Evolutionary conservation across 2,113 vertebrate genomes (phyloP).

Genomic region (Galemys pyrenaicus): DNA sequence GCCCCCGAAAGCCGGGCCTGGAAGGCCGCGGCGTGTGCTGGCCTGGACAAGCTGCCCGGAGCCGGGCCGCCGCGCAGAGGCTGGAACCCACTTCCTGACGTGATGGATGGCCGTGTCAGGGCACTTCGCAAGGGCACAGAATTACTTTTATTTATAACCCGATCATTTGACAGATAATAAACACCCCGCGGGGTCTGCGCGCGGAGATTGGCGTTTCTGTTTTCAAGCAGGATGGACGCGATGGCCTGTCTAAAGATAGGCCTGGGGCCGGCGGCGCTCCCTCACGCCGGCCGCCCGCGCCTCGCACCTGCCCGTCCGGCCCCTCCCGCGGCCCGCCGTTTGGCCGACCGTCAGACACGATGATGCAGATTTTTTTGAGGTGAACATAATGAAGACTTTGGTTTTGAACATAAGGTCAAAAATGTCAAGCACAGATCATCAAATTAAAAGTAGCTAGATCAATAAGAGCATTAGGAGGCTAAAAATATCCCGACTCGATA

Average conservation of each 20-base stretch:
- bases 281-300: background rate
- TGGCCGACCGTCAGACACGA: background rate
- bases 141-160: slow-evolving; percentile 75
- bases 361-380: background rate
- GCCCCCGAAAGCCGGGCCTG: too few species aligned
- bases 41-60: too few species aligned
- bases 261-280: slow-evolving; percentile 60
- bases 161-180: slow-evolving; percentile 73
- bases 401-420: slow-evolving; percentile 56
- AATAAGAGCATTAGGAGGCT: slow-evolving; percentile 25
- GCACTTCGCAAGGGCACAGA: slow-evolving; percentile 70
- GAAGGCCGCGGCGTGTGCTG: too few species aligned
- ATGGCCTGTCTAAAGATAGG: slow-evolving; percentile 78
- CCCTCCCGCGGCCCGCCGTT: slow-evolving; percentile 67
- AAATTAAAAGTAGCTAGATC: slow-evolving; percentile 54
- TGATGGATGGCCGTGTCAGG: slow-evolving; percentile 57
- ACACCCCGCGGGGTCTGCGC: slow-evolving; percentile 69
- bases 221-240: slow-evolving; percentile 55
- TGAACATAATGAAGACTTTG: slow-evolving; percentile 47
- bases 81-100: too few species aligned
- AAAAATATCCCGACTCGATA: background rate
- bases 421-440: slow-evolving; percentile 46
- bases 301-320: too few species aligned
- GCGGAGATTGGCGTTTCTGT: slow-evolving; percentile 65
- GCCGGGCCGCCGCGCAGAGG: too few species aligned